A percentile compares a stretch with the other conserved stretches of the same genome.
phyloP scores from a whole-genome alignment of 1,140 invertebrate genomes.

The Dryas iulia region DNA sequence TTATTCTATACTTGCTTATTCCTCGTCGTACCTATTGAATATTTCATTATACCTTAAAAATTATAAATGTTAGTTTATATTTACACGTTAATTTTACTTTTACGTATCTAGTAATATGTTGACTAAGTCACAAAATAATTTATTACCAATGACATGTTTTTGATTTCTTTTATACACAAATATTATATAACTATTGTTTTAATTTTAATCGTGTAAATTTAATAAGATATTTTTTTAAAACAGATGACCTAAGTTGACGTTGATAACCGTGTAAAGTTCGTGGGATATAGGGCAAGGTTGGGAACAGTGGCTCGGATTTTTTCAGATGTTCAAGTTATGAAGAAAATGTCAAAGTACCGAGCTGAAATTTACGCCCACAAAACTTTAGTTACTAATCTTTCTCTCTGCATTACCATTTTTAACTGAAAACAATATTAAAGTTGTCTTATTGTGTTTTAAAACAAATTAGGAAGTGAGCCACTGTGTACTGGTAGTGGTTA shows the following conservation, averaged over 20 bases:
- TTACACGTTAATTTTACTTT: constrained; percentile 48
- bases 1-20: constrained; percentile 51
- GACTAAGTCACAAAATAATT: constrained; percentile 79
- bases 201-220: neutral
- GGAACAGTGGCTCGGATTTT: too few species aligned
- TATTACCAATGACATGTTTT: constrained; percentile 79
- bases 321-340: too few species aligned
- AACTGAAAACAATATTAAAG: too few species aligned
- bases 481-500: too few species aligned
- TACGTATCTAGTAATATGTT: constrained; percentile 59
- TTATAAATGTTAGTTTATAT: constrained; percentile 43
- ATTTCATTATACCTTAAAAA: constrained; percentile 14
- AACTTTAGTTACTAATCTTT: too few species aligned
- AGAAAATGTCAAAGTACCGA: too few species aligned
- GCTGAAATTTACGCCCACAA: too few species aligned
- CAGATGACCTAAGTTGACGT: neutral
- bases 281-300: too few species aligned
- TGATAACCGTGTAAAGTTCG: neutral
- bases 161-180: constrained; percentile 63
- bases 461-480: too few species aligned
- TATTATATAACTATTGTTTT: constrained; percentile 19
- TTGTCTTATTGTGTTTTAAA: too few species aligned
- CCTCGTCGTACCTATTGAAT: constrained; percentile 33
- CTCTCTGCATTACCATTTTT: too few species aligned
- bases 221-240: constrained; percentile 40